A percentile compares a stretch with the other conserved stretches of the same genome.
Conservation (phyloP, 2,113 vertebrate species). For the Rhegmatorhina hoffmannsi region DNA sequence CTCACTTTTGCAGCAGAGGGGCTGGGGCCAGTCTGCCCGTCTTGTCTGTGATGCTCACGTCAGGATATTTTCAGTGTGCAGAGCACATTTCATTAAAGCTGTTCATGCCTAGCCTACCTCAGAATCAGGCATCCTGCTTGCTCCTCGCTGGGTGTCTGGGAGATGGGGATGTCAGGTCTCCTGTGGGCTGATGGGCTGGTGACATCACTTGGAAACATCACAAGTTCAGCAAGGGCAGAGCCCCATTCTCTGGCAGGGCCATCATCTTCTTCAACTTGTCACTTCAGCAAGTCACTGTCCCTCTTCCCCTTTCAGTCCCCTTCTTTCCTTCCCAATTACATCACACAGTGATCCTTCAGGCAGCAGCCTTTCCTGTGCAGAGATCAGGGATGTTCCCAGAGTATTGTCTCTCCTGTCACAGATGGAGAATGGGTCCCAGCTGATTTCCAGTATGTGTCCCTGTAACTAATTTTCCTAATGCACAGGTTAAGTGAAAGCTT, state of each 20-base stretch:
- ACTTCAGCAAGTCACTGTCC: background rate
- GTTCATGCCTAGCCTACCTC: background rate
- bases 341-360: background rate
- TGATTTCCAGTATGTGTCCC: background rate
- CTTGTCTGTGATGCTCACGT: background rate
- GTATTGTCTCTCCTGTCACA: background rate
- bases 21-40: fast-evolving
- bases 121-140: fast-evolving
- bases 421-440: background rate
- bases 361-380: background rate
- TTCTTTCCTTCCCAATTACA: background rate
- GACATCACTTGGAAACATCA: background rate
- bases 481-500: background rate
- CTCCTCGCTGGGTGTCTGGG: background rate
- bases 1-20: fast-evolving
- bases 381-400: fast-evolving
- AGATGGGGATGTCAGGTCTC: background rate
- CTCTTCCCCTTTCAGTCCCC: background rate
- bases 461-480: background rate
- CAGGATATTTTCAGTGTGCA: background rate
- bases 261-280: background rate
- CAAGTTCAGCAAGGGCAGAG: background rate
- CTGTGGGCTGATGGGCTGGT: background rate
- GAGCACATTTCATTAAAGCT: background rate
- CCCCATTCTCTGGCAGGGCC: background rate